A percentile compares a stretch with the other conserved stretches of the same genome.
Conservation (phyloP, 2,888 invertebrate species). For the Thecophora atra region DNA sequence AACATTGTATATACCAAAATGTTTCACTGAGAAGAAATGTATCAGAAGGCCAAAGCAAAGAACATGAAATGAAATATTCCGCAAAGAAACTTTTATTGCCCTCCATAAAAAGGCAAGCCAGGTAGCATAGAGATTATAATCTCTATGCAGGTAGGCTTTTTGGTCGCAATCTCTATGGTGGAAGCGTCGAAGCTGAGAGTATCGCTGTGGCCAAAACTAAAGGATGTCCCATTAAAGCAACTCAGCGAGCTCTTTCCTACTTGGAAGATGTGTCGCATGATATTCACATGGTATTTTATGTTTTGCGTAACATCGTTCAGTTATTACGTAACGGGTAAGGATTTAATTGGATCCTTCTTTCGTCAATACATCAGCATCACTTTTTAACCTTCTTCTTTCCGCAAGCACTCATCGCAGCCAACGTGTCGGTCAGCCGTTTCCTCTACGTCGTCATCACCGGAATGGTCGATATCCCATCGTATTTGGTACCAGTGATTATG, state of each 20-base stretch:
- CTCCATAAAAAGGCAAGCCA: no score
- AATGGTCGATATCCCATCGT: constrained; percentile 69
- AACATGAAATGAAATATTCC: no score
- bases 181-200: background rate
- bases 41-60: no score
- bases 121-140: no score
- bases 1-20: no score
- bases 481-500: constrained; percentile 68
- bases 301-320: constrained; percentile 64
- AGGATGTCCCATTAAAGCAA: constrained; percentile 60
- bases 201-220: constrained; percentile 54
- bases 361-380: no score
- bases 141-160: no score
- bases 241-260: constrained; percentile 59
- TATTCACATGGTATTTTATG: constrained; percentile 65
- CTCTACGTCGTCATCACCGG: constrained; percentile 68
- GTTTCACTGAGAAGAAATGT: no score
- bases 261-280: constrained; percentile 58
- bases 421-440: constrained; percentile 68
- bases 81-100: no score
- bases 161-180: no score
- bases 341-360: background rate
- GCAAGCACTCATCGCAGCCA: constrained; percentile 68
- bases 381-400: background rate
- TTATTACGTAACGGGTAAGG: constrained; percentile 64